Base-by-base conservation (phyloP, 2,113 vertebrate genomes). In the Tyto alba region DNA sequence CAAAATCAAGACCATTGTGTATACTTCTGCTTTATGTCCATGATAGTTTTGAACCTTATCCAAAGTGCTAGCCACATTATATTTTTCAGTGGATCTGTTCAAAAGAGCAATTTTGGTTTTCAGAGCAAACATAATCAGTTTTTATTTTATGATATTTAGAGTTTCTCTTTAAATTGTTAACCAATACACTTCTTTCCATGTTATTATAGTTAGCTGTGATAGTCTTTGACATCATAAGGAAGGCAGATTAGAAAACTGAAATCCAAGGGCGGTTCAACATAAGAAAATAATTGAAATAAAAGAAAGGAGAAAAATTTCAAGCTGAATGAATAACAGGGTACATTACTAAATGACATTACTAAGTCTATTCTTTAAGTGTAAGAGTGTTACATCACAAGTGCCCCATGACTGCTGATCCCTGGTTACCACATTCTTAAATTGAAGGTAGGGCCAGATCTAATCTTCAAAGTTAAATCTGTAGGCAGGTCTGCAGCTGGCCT, bases 1-100 rank as follows among this genome's bases (percentile, higher is more conserved):
- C 80, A 92, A 94, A 95, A 90, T 94, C 89, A 96, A 91, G 72
- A 63, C n/a, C 6, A 26, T 83, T 90, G n/a, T 85, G 29, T 62
- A 6, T 62, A 22, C 32, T 55, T 81, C 20, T 63, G 43, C 26
- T 47, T 77, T 62, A 32, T 86, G 66, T 64, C 56, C 5, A 2
- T 27, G 7, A 25, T 27, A 56, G 26, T 36, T 55, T 30, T 75
- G n/a, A 89, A 69, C 55, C 53, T 76, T 10, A 53, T 56, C 48
- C 25, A 15, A n/a, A 84, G 29, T 67, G 10, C 22, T 62, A 84
- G 6, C 26, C 23, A 43, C 25, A 10, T 52, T 29, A 1, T 62
- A 15, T 80, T 75, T 72, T 55, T 76, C 53, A 76, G 34, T 64
- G 48, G 18, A 15, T 88, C 41, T 83, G n/a, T 73, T 94, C 22